phyloP scores from a whole-genome alignment of 53 echinoderm and acorn worm genomes.

The Astropecten irregularis region DNA sequence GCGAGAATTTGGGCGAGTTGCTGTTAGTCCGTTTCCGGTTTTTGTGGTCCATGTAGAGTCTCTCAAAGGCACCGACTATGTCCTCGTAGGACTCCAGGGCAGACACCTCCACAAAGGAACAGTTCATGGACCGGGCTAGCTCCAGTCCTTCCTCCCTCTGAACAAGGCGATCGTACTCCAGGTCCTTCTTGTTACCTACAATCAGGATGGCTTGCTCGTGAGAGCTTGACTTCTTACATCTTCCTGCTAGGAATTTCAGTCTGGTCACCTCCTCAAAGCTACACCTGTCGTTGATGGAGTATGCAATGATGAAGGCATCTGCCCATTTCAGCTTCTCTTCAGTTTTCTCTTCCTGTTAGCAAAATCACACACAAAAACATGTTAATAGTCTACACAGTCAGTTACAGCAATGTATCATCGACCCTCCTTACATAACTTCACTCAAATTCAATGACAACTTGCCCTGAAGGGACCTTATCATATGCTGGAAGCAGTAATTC shows the following conservation, averaged over 20 bases:
- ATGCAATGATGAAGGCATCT: conserved; percentile 94
- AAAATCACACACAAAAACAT: conserved; percentile 5
- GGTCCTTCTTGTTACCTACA: conserved; percentile 88
- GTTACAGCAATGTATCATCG: too few species aligned
- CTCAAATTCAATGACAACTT: too few species aligned
- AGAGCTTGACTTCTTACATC: conserved; percentile 70
- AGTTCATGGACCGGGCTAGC: conserved; percentile 73
- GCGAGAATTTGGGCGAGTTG: conserved; percentile 74
- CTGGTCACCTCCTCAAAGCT: conserved; percentile 96
- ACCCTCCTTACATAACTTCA: too few species aligned
- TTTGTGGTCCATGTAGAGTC: conserved; percentile 71
- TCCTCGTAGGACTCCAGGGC: conserved; percentile 87
- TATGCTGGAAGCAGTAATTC: too few species aligned
- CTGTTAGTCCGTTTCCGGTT: conserved; percentile 52
- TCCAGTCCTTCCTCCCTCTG: conserved; percentile 68
- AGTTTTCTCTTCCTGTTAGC: conserved; percentile 77
- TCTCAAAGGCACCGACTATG: conserved; percentile 70
- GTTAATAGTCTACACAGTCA: background rate
- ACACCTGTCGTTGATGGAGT: conserved; percentile 89
- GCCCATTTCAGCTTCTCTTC: conserved; percentile 97
- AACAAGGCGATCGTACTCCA: conserved; percentile 84
- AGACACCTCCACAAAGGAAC: conserved; percentile 76
- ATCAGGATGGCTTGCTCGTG: conserved; percentile 87
- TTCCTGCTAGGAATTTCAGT: conserved; percentile 78
- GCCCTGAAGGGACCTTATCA: too few species aligned